A percentile compares a stretch with the other conserved stretches of the same genome.
Conservation (phyloP, 1,140 invertebrate genomes). For the Marisa cornuarietis region DNA sequence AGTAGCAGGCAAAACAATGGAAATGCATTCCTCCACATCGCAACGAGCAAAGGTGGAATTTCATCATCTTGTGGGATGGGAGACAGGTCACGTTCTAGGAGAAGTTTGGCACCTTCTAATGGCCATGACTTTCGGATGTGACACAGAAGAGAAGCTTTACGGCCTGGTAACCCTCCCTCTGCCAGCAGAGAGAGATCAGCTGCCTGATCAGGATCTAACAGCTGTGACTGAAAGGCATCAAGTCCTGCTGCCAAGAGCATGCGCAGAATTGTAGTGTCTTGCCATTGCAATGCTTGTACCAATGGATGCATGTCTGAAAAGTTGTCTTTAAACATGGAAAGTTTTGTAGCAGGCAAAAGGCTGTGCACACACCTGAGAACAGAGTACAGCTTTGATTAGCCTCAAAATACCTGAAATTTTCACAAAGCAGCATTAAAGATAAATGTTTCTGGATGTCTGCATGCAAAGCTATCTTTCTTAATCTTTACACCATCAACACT, state of each 20-base stretch:
- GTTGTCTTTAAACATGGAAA: constrained; percentile 35
- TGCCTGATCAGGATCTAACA: constrained; percentile 31
- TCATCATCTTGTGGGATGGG: constrained; percentile 28
- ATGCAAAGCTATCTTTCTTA: no score
- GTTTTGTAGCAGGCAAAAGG: constrained; percentile 47
- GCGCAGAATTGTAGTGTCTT: constrained; percentile 38
- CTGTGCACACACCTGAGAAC: constrained; percentile 46
- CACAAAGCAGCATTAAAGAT: no score
- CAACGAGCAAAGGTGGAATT: constrained; percentile 48
- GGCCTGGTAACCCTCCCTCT: constrained; percentile 25
- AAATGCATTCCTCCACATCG: constrained; percentile 35
- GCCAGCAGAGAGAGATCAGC: constrained; percentile 22
- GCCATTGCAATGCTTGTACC: constrained; percentile 34
- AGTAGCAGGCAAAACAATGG: constrained; percentile 44
- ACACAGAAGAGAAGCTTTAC: constrained; percentile 40
- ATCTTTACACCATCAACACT: no score
- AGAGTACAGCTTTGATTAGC: background rate
- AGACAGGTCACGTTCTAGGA: constrained; percentile 36
- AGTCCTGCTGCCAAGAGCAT: constrained; percentile 34
- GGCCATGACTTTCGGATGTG: constrained; percentile 36
- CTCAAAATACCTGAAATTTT: no score
- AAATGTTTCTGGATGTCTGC: no score
- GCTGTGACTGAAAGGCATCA: constrained; percentile 25
- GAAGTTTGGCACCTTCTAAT: constrained; percentile 30
- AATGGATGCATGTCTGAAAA: constrained; percentile 44